Evolutionary conservation across 2,113 vertebrate species (phyloP).

Genomic region (Buteo buteo): DNA sequence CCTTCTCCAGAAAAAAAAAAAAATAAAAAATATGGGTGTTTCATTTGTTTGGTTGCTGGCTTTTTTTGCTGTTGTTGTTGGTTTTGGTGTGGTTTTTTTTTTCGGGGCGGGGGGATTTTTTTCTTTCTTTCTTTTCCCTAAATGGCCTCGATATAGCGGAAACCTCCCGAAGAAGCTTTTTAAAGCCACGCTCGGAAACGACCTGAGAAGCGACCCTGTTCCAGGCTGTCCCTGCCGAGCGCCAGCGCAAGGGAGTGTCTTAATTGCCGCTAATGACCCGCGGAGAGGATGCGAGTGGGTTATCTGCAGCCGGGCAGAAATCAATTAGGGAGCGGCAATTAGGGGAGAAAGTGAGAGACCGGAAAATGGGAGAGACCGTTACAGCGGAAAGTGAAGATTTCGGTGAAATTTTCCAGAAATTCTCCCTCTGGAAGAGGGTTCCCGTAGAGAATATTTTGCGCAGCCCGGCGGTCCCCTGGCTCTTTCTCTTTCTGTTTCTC

Average conservation of each 20-base stretch:
- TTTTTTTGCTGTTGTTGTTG: not conserved
- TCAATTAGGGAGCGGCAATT: not conserved
- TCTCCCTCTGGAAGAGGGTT: not conserved
- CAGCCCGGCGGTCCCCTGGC: not conserved
- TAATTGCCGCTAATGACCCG: slow-evolving; percentile 20
- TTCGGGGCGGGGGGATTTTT: not conserved
- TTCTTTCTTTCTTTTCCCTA: too few relatives aligned
- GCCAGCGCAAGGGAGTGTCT: not conserved
- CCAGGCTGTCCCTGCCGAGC: not conserved
- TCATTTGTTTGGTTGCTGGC: not conserved
- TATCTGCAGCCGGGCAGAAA: slow-evolving; percentile 7
- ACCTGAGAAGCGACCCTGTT: not conserved
- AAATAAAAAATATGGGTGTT: accelerated
- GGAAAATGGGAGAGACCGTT: not conserved
- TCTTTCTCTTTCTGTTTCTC: not conserved
- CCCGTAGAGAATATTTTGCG: not conserved
- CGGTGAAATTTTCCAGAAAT: not conserved
- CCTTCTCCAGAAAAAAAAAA: not conserved
- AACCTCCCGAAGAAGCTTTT: not conserved
- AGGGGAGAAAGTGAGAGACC: not conserved
- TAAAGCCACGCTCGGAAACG: not conserved
- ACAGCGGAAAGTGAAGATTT: not conserved
- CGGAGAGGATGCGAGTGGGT: not conserved
- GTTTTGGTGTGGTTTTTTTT: too few relatives aligned
- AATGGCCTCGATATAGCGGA: not conserved